Evolutionary conservation across 2,888 invertebrate species (phyloP).

Genomic region (Diloba caeruleocephala): DNA sequence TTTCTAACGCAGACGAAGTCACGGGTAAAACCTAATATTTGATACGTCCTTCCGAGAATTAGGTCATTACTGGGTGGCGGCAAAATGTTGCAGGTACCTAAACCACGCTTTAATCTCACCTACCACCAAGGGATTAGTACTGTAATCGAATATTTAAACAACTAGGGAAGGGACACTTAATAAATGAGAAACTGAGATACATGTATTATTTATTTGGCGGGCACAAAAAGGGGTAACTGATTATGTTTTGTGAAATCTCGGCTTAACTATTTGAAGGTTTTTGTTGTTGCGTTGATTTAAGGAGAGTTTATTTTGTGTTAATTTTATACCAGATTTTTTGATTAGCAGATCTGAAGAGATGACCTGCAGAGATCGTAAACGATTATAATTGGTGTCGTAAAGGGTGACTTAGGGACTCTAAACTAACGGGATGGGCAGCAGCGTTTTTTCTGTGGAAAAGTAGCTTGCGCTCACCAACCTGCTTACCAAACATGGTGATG

Average conservation of each 20-base stretch:
- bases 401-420: too few species aligned
- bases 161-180: slow-evolving; percentile 43
- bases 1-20: background rate
- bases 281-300: slow-evolving; percentile 1
- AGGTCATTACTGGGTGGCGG: background rate
- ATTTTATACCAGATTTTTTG: background rate
- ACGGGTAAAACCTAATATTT: slow-evolving; percentile 1
- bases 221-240: slow-evolving; percentile 14
- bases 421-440: too few species aligned
- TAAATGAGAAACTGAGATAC: slow-evolving; percentile 32
- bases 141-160: slow-evolving; percentile 56
- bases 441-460: too few species aligned
- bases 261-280: slow-evolving; percentile 24
- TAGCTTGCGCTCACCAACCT: too few species aligned
- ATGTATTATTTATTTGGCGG: slow-evolving; percentile 40
- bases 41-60: background rate
- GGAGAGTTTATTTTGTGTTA: slow-evolving; percentile 3
- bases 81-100: slow-evolving; percentile 15
- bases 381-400: too few species aligned
- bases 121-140: slow-evolving; percentile 41
- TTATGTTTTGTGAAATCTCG: slow-evolving; percentile 30
- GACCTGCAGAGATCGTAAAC: too few species aligned
- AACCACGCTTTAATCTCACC: slow-evolving; percentile 41
- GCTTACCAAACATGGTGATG: too few species aligned
- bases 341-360: too few species aligned